Base-by-base conservation (phyloP, 2,113 vertebrate species). In the Daubentonia madagascariensis region DNA sequence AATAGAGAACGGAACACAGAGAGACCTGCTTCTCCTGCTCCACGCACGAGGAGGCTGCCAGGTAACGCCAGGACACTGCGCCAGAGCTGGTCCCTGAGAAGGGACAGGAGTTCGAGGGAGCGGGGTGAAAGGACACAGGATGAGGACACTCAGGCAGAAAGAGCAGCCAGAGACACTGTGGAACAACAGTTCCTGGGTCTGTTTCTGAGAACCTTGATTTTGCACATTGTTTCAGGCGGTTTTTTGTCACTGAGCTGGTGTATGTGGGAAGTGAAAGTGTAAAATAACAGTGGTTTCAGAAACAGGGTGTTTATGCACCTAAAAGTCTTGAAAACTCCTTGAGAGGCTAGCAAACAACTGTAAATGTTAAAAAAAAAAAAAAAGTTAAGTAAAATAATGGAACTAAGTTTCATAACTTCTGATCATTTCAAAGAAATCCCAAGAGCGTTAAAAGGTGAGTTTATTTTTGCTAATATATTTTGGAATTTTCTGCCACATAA, bases 261-360 rank as follows among this genome's bases (percentile, higher is more conserved):
- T 50, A 22, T 57, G 76, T 72, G 67, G 86, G 89, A 97, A 96
- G 94, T 91, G 92, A 96, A 97, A 92, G 94, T 93, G 81, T 80
- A 50, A 59, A 88, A 40, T 57, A 80, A 80, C 14, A 4, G 94
- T 57, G 65, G 95, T 96, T 96, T 98, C 92, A 88, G 65, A 94
- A 85, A 88, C 50, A 48, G 40, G 59, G 57, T 45, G 50, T 93
- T 87, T 70, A 76, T 80, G 40, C 32, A 65, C 76, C 79, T 45
- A 48, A 83, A 63, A 20, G 68, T 50, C 63, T 52, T 84, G 63
- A 75, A 75, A 91, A 88, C 14, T 63, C 61, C 45, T 84, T 72
- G 9, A 61, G 76, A 68, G 28, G 70, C 28, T 43, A 40, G 73
- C 52, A 88, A 78, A 54, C 28, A 16, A 65, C 50, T 75, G 79